These are phyloP conservation scores for Phoebastria nigripes DNA, from an alignment of 2,797 vertebrate genomes.

Conservation along the genomic window DNA sequence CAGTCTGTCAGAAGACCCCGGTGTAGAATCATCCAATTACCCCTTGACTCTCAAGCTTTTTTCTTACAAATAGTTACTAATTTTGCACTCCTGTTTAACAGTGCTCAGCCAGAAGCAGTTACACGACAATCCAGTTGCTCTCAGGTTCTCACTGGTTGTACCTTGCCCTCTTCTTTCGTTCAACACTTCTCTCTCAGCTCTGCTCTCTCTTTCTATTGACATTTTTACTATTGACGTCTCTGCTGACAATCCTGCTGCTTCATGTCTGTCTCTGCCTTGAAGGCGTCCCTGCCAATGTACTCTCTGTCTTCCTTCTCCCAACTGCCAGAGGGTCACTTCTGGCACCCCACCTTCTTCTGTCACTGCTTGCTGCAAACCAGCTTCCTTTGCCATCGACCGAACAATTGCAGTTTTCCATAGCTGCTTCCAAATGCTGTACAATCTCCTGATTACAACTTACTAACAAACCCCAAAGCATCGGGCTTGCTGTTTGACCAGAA, in stretches of 20 bases:
- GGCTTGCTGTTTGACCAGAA: not conserved
- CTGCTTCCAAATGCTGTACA: not conserved
- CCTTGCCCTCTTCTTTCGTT: not conserved
- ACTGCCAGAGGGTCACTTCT: not conserved
- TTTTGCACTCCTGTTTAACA: not conserved
- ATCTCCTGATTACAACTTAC: not conserved
- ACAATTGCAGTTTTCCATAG: rapidly evolving
- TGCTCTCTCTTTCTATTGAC: not conserved
- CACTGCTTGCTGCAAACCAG: not conserved
- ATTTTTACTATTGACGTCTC: not conserved
- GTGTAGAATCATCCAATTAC: not conserved
- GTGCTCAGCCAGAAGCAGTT: not conserved
- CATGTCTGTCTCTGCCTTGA: not conserved
- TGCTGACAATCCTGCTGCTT: too few species aligned
- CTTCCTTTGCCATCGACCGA: rapidly evolving
- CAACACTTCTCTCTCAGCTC: not conserved
- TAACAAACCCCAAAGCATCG: not conserved
- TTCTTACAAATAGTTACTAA: rapidly evolving
- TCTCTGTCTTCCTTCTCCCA: not conserved
- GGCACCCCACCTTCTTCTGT: not conserved
- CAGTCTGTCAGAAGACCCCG: not conserved
- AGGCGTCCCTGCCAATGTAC: not conserved
- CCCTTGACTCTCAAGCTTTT: not conserved
- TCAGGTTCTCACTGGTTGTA: not conserved
- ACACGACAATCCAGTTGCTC: not conserved